Percentiles rank a stretch among this genome's conserved stretches.
These are phyloP conservation scores for Mobula birostris DNA, from an alignment of 2,113 vertebrate species.

Conservation along the genomic window DNA sequence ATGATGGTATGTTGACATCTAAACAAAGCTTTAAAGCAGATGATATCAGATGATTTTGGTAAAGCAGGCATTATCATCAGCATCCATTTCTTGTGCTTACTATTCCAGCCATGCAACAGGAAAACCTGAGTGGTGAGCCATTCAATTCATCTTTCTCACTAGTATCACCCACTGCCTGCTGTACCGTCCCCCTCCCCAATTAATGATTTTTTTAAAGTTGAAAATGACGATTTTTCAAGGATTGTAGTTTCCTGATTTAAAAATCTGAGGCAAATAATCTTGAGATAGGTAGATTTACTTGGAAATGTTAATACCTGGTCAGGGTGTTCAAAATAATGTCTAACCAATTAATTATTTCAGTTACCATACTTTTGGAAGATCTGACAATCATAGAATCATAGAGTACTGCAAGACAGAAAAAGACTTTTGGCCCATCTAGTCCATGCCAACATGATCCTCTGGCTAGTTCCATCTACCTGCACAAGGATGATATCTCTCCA, in stretches of 20 bases:
- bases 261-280: neutral
- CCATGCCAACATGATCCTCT: too few species aligned
- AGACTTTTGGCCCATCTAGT: too few species aligned
- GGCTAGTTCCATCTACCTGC: too few species aligned
- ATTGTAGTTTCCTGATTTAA: neutral
- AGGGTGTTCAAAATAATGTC: too few species aligned
- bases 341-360: too few species aligned
- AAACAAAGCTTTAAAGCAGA: neutral
- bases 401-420: too few species aligned
- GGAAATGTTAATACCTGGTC: too few species aligned
- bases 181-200: neutral
- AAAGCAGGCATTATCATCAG: neutral
- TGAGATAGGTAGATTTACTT: neutral
- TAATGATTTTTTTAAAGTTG: neutral
- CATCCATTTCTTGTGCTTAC: neutral
- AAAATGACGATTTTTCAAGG: neutral
- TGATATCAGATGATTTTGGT: neutral
- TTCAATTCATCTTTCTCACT: neutral
- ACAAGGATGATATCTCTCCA: too few species aligned
- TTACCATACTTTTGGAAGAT: too few species aligned
- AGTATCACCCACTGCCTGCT: neutral
- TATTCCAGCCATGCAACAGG: neutral
- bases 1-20: neutral
- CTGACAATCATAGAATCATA: too few species aligned
- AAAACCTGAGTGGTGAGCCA: neutral